Evolutionary conservation across 1,140 invertebrate genomes (phyloP), one percentile per base, ranked within the genome.

Genomic region (Trissolcus basalis): DNA sequence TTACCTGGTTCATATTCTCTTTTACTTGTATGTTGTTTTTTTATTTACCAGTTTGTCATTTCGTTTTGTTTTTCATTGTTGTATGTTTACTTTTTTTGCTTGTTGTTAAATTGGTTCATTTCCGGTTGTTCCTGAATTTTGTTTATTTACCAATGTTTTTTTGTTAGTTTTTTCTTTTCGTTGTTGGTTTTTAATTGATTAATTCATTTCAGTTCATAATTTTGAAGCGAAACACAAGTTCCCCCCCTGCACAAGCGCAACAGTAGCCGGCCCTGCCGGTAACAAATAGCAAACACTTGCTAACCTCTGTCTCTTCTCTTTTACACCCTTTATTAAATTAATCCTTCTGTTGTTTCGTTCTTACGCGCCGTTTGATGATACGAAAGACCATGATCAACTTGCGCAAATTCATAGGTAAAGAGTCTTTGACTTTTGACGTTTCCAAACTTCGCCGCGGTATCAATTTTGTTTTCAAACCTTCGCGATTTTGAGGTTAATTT

Each of bases 381-480:
- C 63, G 58, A 65, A 80, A 76, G 59, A 87, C 78, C 70, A 88
- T 88, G 87, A 85, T 84, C 43, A 88, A 88, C 82, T 82, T 88
- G 77, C 83, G 86, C 51, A 88, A 88, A 80, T 88, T 88, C 68
- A 88, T 88, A 85, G 87, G 87, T 88, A 86, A 85, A 15, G 12
- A 11, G 8, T 16, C n/a, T 13, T 56, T 36, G 35, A 47, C n/a
- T 54, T 44, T 45, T 69, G 10, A 5, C 33, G 15, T 44, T 54
- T 41, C 45, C 47, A 11, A 5, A n/a, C 5, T 3, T 4, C 1
- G 0, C 4, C 16, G 5, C 8, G 33, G 12, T 27, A 27, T 9
- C 12, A n/a, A 36, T 59, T 53, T 55, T 49, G 35, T 27, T 6
- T 12, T 41, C 19, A 27, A 47, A 56, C 7, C 32, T 36, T 11